These are phyloP conservation scores for Xylota sylvarum DNA, from an alignment of 2,888 invertebrate genomes.

Conservation along the genomic window DNA sequence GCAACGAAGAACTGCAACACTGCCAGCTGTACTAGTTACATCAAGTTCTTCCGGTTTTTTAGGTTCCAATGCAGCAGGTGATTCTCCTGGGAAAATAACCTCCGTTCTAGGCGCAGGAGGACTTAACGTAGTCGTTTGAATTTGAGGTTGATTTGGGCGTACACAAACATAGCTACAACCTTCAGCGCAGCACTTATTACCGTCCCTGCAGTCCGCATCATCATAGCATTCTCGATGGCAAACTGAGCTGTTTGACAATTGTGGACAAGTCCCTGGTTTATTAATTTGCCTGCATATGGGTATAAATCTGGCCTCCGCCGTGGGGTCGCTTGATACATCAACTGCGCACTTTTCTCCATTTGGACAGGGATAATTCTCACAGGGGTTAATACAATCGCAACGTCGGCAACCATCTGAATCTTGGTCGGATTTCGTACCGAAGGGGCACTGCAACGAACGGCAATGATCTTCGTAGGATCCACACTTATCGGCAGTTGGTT, in stretches of 20 bases:
- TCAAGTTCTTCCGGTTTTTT: conserved; percentile 86
- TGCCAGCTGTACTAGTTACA: conserved; percentile 89
- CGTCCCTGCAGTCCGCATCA: conserved; percentile 92
- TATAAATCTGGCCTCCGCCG: conserved; percentile 80
- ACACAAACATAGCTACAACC: conserved; percentile 92
- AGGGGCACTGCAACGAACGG: conserved; percentile 88
- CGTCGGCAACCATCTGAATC: conserved; percentile 88
- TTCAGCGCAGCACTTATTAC: conserved; percentile 92
- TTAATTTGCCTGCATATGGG: conserved; percentile 84
- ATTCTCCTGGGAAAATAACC: conserved; percentile 82
- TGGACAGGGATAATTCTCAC: conserved; percentile 87
- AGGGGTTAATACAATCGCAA: conserved; percentile 92
- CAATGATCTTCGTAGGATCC: conserved; percentile 88
- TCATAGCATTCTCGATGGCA: conserved; percentile 91
- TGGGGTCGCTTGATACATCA: conserved; percentile 84
- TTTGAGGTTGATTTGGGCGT: conserved; percentile 85
- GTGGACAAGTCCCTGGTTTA: conserved; percentile 90
- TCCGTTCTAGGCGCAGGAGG: conserved; percentile 82
- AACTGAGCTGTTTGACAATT: conserved; percentile 84
- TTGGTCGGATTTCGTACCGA: conserved; percentile 88
- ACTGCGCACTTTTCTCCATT: conserved; percentile 89
- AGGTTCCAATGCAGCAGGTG: conserved; percentile 85
- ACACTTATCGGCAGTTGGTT: conserved; percentile 85
- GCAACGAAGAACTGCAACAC: conserved; percentile 90
- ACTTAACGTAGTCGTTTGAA: conserved; percentile 84